Evolutionary conservation across 2,888 invertebrate species (phyloP), one percentile per base, ranked within the genome.

Genomic region (Cyclophora punctaria): DNA sequence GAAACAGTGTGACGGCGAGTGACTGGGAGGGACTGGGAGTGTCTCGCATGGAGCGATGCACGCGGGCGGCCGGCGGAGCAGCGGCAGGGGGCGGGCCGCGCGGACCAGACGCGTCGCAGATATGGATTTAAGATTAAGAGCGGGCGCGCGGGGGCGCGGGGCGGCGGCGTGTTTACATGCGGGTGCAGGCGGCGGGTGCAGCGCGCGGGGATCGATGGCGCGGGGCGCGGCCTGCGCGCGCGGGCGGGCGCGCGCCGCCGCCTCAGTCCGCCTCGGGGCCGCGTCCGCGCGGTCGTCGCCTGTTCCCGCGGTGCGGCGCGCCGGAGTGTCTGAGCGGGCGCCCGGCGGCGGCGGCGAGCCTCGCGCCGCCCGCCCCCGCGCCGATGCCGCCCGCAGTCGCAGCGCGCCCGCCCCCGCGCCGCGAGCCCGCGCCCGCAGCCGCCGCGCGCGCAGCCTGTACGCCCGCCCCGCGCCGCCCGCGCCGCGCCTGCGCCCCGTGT

Each of bases 401-500:
- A 75, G 74, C 70, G 71, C 73, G 64, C 73, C 71, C 63, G 61
- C 67, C 67, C 68, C 75, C 67, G 67, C 74, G 7, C 77, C 65
- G 62, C 85, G 83, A 67, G 53, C 60, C 56, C 90, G 91, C 90
- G 90, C 59, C 91, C 62, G 57, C 63, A 60, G 65, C 62, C 79
- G 82, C 84, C 87, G 84, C 71, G 72, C 73, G 71, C 75, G 75
- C 75, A 78, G 81, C 81, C 78, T 81, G 79, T 79, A 79, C 68
- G 63, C 67, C 66, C 60, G 59, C 56, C 62, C 62, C 63, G 60
- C 65, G 66, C 57, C 67, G 37, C 71, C 66, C 66, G 78, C 66
- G 80, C 90, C 93, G 65, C 91, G 92, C 54, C 92, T 95, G 64
- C 94, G 94, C 73, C 95, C 95, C 62, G 93, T 96, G 61, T 96